Conservation (phyloP, 2,888 invertebrate genomes). For the Pseudococcus longispinus region DNA sequence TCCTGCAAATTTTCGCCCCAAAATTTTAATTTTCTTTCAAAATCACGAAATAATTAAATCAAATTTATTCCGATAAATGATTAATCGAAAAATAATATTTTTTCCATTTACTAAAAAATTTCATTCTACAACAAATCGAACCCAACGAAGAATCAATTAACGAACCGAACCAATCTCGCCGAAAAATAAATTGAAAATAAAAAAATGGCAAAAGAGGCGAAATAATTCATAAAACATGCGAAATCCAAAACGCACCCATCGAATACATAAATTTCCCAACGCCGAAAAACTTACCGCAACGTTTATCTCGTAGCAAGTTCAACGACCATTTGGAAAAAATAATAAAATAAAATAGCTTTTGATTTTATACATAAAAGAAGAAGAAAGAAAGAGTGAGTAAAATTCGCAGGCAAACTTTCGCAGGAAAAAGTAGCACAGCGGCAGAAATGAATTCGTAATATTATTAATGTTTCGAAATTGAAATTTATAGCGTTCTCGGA, state of each 20-base stretch:
- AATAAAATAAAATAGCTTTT: not conserved
- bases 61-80: not conserved
- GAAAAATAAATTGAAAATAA: not conserved
- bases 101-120: not conserved
- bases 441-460: constrained; percentile 42
- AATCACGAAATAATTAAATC: not conserved
- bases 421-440: not conserved
- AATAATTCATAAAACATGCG: not conserved
- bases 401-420: not conserved
- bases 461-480: constrained; percentile 30
- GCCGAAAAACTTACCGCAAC: not conserved
- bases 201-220: not conserved
- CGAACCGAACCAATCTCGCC: not conserved
- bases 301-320: not conserved
- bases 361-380: not conserved
- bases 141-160: too few species aligned
- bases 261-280: not conserved
- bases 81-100: not conserved
- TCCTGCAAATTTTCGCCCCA: not conserved
- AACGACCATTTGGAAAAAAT: constrained; percentile 27
- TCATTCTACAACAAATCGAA: not conserved
- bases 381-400: not conserved
- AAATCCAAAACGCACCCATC: not conserved
- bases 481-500: constrained; percentile 11
- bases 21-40: not conserved